A percentile compares a stretch with the other conserved stretches of the same genome.
These are phyloP conservation scores for Rhabdomys pumilio DNA, from an alignment of 2,797 vertebrate genomes.

Conservation along the genomic window DNA sequence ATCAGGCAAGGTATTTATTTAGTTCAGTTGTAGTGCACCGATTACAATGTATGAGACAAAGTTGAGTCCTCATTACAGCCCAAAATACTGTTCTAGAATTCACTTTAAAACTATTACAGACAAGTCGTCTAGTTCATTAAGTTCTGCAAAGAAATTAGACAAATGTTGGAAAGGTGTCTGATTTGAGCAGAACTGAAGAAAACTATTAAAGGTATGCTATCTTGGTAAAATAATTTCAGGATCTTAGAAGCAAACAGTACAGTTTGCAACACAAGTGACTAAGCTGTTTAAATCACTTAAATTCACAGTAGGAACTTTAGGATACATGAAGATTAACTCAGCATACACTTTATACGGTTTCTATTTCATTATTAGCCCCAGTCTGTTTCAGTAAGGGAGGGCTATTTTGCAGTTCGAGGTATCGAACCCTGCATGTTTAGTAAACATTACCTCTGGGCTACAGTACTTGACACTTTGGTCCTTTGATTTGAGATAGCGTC, in stretches of 20 bases:
- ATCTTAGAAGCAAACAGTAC: constrained; percentile 33
- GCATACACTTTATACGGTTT: neutral
- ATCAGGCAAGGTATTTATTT: neutral
- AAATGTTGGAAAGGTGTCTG: constrained; percentile 41
- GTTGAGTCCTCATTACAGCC: neutral
- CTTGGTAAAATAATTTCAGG: constrained; percentile 56
- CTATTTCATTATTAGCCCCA: constrained; percentile 2
- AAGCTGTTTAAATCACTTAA: constrained; percentile 23
- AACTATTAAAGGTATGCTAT: neutral
- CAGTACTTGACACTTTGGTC: neutral
- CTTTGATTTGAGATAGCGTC: neutral
- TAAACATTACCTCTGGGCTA: neutral
- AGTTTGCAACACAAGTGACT: neutral
- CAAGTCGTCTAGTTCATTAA: neutral
- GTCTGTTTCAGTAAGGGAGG: neutral
- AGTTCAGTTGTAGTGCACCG: neutral
- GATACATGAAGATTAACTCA: constrained; percentile 35
- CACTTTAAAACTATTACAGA: neutral
- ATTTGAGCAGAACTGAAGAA: constrained; percentile 36
- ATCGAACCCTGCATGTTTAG: neutral
- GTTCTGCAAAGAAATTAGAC: neutral
- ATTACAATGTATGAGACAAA: neutral
- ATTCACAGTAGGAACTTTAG: neutral
- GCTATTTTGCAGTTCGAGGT: neutral
- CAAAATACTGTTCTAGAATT: neutral